These are phyloP conservation scores for Euspilapteryx auroguttella DNA, from an alignment of 2,888 invertebrate species.

Conservation along the genomic window DNA sequence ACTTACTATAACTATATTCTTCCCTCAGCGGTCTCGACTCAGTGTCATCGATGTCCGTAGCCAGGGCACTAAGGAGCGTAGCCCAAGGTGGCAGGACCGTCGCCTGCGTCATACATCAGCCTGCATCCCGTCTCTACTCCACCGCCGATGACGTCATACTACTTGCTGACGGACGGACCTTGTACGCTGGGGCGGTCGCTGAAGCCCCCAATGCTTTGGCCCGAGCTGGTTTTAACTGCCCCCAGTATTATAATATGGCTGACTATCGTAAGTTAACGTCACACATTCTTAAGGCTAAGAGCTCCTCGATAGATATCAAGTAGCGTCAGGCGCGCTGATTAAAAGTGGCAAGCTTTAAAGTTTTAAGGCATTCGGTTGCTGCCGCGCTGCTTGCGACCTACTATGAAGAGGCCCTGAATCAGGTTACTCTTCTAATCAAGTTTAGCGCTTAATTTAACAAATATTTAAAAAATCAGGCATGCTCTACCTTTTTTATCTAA, in stretches of 20 bases:
- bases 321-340: too few relatives aligned
- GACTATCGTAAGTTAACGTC: constrained; percentile 66
- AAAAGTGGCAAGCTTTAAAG: too few relatives aligned
- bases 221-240: constrained; percentile 66
- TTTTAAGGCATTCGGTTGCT: too few relatives aligned
- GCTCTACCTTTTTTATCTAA: too few relatives aligned
- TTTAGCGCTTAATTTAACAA: too few relatives aligned
- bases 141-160: constrained; percentile 74
- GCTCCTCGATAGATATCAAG: too few relatives aligned
- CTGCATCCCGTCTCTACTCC: constrained; percentile 73
- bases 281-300: neutral
- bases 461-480: too few relatives aligned
- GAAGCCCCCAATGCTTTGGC: constrained; percentile 63
- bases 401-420: too few relatives aligned
- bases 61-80: constrained; percentile 63
- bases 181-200: constrained; percentile 67
- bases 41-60: constrained; percentile 69
- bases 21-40: constrained; percentile 62
- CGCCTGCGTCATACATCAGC: constrained; percentile 79
- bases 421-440: too few relatives aligned
- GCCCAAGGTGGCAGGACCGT: constrained; percentile 69
- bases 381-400: too few relatives aligned
- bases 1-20: too few relatives aligned
- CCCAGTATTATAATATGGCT: constrained; percentile 77
- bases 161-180: constrained; percentile 66